Evolutionary conservation across 2,888 invertebrate genomes (phyloP), one percentile per base, ranked within the genome.

Genomic region (Limulus polyphemus): DNA sequence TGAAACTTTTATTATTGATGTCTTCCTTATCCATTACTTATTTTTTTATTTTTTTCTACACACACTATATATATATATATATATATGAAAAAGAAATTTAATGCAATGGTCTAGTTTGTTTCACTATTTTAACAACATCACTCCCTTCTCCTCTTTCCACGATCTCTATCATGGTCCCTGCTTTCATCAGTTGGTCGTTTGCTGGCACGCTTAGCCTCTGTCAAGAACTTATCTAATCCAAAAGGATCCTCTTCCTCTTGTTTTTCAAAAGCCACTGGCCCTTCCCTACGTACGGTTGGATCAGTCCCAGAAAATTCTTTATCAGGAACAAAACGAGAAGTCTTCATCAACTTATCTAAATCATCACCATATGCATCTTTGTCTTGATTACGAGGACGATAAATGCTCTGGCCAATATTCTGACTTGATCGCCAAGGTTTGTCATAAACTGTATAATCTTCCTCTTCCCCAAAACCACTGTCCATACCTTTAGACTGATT

Each of bases 211-310:
- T 98, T 98, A 62, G 95, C 97, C 77, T 94, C 91, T 71, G 89
- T 90, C 83, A 99, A 88, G 83, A 99, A 95, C 79, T 93, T 91
- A 81, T 95, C 95, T 73, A 99, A 81, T 76, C 97, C 98, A 78
- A 99, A 99, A 67, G 97, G 94, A 84, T 99, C 99, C 64, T 83
- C 83, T 67, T 81, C 81, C 11, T 84, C 81, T 70, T 85, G 85
- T 60, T 73, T 73, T 74, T 94, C 92, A 77, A 98, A 98, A 78
- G 97, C 94, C 46, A 99, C 98, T 0, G 99, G 98, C 0, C 93
- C 95, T 11, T 86, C 82, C n/a, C 94, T 83, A 0, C 83, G 77
- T 50, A 82, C 81, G 17, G 79, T 77, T 64, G 87, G 81, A 73
- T 92, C 90, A 0, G 92, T 89, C 1, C 98, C 98, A 10, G 89